phyloP scores from a whole-genome alignment of 2,797 vertebrate species.

The Thripadectes ignobilis region DNA sequence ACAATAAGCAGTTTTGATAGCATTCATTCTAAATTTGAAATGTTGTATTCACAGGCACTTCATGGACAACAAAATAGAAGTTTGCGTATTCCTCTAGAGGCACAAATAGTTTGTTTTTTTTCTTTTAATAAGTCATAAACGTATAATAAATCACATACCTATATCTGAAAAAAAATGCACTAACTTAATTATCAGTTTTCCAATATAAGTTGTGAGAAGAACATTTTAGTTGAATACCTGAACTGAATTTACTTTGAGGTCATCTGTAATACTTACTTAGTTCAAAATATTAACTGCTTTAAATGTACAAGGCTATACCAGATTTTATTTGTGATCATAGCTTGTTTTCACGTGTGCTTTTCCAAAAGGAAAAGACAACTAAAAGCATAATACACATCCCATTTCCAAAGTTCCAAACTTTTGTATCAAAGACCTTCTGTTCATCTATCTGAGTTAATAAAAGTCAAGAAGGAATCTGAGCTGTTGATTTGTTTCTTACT shows the following conservation, averaged over 20 bases:
- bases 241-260: background rate
- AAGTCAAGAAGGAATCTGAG: background rate
- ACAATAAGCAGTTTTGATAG: background rate
- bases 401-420: background rate
- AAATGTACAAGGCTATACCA: background rate
- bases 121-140: background rate
- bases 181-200: background rate
- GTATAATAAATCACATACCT: background rate
- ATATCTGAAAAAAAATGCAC: background rate
- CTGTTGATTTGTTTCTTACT: background rate
- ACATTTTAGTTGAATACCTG: background rate
- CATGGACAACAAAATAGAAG: background rate
- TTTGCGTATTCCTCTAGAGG: background rate
- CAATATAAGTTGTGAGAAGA: background rate
- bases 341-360: rapidly evolving
- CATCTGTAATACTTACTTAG: background rate
- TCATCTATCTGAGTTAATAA: background rate
- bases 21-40: background rate
- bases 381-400: background rate
- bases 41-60: background rate
- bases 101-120: background rate
- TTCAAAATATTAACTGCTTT: background rate
- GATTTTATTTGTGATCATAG: background rate
- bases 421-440: background rate
- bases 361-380: background rate